Evolutionary conservation across 2,888 invertebrate species (phyloP).

Genomic region (Watsonalla cultraria): DNA sequence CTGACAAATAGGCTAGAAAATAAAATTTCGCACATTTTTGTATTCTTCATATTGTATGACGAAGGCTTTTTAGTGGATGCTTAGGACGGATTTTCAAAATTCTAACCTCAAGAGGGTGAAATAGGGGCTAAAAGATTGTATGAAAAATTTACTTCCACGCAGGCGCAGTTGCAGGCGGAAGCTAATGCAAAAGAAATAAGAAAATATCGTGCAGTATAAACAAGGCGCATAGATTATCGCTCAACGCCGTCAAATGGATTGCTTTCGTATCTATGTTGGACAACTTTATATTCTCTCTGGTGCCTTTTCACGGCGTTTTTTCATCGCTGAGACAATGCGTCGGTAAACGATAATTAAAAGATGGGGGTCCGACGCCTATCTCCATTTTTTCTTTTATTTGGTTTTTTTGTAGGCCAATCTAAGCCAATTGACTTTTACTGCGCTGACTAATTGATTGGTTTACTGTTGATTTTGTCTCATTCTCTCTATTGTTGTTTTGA

Average conservation of each 20-base stretch:
- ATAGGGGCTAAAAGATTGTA: too few species aligned
- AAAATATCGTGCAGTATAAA: neutral
- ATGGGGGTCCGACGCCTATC: slow-evolving; percentile 46
- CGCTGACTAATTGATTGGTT: slow-evolving; percentile 66
- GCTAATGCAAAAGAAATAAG: too few species aligned
- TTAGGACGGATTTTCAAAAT: too few species aligned
- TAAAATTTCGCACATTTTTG: too few species aligned
- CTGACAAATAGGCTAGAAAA: too few species aligned
- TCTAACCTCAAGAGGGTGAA: too few species aligned
- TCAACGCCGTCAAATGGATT: slow-evolving; percentile 16
- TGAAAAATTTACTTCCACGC: too few species aligned
- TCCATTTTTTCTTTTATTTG: slow-evolving; percentile 24
- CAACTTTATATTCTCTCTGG: slow-evolving; percentile 51
- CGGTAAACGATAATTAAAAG: slow-evolving; percentile 70
- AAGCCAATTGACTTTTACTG: slow-evolving; percentile 52
- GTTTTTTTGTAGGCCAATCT: slow-evolving; percentile 39
- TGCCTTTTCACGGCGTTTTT: slow-evolving; percentile 23
- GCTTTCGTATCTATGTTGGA: slow-evolving; percentile 26
- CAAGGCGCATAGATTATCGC: slow-evolving; percentile 3
- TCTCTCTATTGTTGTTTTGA: slow-evolving; percentile 15
- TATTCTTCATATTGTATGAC: too few species aligned
- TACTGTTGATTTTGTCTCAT: slow-evolving; percentile 44
- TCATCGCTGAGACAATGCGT: slow-evolving; percentile 45
- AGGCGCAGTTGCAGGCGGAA: too few species aligned
- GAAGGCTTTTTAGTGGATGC: too few species aligned